phyloP scores from a whole-genome alignment of 2,113 vertebrate genomes.

The Uria lomvia region DNA sequence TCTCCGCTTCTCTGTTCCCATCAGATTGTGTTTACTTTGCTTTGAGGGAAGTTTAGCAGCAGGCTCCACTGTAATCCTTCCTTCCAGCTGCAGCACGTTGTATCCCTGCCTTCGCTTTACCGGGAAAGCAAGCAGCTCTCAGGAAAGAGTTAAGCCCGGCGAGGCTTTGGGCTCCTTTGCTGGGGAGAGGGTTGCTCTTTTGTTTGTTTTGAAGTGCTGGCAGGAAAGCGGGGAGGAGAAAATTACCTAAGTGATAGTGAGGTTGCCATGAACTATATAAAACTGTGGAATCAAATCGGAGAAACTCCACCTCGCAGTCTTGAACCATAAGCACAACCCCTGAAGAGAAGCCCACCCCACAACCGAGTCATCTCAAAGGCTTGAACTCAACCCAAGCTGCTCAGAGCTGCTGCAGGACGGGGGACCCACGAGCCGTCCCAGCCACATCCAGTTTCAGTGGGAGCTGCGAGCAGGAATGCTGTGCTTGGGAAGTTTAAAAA shows the following conservation, averaged over 20 bases:
- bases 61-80: not conserved
- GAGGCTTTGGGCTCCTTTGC: constrained; percentile 35
- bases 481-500: not conserved
- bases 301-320: constrained; percentile 60
- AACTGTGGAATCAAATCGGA: constrained; percentile 13
- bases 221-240: constrained; percentile 64
- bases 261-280: constrained; percentile 38
- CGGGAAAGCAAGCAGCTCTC: not conserved
- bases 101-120: not conserved
- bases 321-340: constrained; percentile 40
- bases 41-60: not conserved
- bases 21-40: not conserved
- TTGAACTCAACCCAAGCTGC: constrained; percentile 33
- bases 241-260: constrained; percentile 68
- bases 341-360: constrained; percentile 57
- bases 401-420: constrained; percentile 38
- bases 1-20: not conserved
- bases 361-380: constrained; percentile 29
- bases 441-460: not conserved
- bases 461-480: constrained; percentile 33
- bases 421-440: not conserved
- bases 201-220: constrained; percentile 61
- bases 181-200: constrained; percentile 35
- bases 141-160: constrained; percentile 60
- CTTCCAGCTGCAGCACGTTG: not conserved